Base-by-base conservation (phyloP, 2,113 vertebrate genomes). In the Balaeniceps rex region DNA sequence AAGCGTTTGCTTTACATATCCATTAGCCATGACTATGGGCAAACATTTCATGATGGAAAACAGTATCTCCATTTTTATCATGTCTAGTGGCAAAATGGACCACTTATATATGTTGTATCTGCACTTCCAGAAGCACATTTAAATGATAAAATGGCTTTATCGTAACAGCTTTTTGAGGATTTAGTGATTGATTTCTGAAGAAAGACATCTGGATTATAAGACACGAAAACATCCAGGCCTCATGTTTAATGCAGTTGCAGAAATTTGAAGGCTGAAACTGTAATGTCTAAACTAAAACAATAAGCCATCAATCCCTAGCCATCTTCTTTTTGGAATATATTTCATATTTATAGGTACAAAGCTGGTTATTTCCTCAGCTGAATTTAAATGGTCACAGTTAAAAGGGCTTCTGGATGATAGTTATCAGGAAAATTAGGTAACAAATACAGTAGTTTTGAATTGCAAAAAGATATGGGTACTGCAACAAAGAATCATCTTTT, bases 351-450 rank as follows among this genome's bases (percentile, higher is more conserved):
- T 88, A 94, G 63, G 77, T 49, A 82, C 13, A 88, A 93, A 90
- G 5, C 8, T 91, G 29, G 29, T 66, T 49, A 77, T 57, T 90
- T 78, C 9, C 15, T 36, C 15, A 46, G 60, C 44, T 84, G 79
- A 81, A 92, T 47, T 54, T 42, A 79, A 47, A 81, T 36, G 51
- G 63, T 68, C 87, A 51, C 19, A 38, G 44, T n/a, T 94, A 75
- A 92, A 89, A 77, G 14, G 4, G 8, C 6, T 74, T 77, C 22
- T 80, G 40, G 7, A 7, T 81, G 87, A 92, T 75, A 44, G 3
- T 66, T 90, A 92, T 57, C 79, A 85, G 46, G 68, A 94, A 96
- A 91, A 96, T 85, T 88, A 85, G 15, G 24, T 81, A 90, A 94
- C 8, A 91, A 92, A 93, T 85, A 71, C 4, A 11, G 7, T 14